Conservation (phyloP, 1,140 invertebrate species). For the Harpegnathos saltator region DNA sequence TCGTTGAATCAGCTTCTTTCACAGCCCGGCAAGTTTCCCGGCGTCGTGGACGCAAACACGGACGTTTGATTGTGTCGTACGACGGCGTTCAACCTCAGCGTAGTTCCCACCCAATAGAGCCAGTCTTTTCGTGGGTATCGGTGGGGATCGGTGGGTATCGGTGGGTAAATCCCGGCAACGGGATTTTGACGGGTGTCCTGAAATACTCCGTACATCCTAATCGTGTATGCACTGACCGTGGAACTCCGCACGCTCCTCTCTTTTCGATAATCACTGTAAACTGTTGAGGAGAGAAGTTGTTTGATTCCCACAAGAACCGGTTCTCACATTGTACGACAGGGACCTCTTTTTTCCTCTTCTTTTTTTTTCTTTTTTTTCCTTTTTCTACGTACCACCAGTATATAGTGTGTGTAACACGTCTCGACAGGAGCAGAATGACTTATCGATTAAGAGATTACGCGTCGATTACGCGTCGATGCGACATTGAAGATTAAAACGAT, state of each 20-base stretch:
- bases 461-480: too few species aligned
- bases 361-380: too few species aligned
- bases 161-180: slow-evolving; percentile 28
- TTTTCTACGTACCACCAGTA: too few species aligned
- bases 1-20: not conserved
- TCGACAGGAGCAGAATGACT: too few species aligned
- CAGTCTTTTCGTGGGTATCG: not conserved
- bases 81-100: slow-evolving; percentile 29
- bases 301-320: too few species aligned
- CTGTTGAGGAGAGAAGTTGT: slow-evolving; percentile 4
- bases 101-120: slow-evolving; percentile 8
- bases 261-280: not conserved
- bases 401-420: too few species aligned
- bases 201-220: slow-evolving; percentile 27
- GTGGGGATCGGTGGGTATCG: not conserved
- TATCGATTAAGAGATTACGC: too few species aligned
- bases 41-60: not conserved
- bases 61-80: slow-evolving; percentile 1
- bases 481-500: too few species aligned
- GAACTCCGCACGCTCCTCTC: not conserved
- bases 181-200: slow-evolving; percentile 1
- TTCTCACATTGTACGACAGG: too few species aligned
- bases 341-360: too few species aligned
- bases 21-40: not conserved
- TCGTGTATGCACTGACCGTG: not conserved